Evolutionary conservation across 2,113 vertebrate species (phyloP).

Genomic region (Malurus cyaneus): DNA sequence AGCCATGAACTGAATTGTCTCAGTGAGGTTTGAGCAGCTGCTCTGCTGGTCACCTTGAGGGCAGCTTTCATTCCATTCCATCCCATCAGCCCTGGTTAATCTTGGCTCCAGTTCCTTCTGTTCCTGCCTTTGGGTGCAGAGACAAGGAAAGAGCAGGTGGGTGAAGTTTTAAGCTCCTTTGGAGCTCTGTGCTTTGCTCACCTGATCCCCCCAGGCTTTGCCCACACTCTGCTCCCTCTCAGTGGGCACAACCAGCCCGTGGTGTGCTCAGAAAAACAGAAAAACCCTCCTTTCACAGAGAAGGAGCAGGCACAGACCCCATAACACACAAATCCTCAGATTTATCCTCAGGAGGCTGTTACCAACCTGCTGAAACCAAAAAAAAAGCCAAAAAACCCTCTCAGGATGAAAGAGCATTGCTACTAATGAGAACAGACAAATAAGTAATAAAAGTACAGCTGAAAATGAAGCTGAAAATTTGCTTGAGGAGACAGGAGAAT

Average conservation of each 20-base stretch:
- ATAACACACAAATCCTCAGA: background rate
- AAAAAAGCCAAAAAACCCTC: background rate
- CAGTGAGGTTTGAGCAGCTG: background rate
- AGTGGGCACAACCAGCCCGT: background rate
- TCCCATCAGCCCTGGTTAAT: background rate
- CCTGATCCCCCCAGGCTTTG: background rate
- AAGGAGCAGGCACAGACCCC: background rate
- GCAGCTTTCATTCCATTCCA: background rate
- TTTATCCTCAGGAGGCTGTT: background rate
- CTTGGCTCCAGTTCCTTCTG: background rate
- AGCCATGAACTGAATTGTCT: background rate
- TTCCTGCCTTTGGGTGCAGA: background rate
- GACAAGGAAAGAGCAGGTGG: background rate
- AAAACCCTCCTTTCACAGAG: background rate
- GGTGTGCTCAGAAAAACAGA: background rate
- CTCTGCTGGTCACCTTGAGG: background rate
- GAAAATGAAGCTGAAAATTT: background rate
- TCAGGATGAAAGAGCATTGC: background rate
- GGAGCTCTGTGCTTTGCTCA: background rate
- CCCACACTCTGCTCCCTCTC: background rate
- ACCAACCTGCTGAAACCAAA: background rate
- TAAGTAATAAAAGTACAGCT: background rate
- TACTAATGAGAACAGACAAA: background rate
- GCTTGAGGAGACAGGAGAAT: background rate
- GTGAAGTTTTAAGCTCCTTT: background rate